Percentiles rank a stretch among this genome's conserved stretches.
These are phyloP conservation scores for Jacana jacana DNA, from an alignment of 2,113 vertebrate species.

Conservation along the genomic window DNA sequence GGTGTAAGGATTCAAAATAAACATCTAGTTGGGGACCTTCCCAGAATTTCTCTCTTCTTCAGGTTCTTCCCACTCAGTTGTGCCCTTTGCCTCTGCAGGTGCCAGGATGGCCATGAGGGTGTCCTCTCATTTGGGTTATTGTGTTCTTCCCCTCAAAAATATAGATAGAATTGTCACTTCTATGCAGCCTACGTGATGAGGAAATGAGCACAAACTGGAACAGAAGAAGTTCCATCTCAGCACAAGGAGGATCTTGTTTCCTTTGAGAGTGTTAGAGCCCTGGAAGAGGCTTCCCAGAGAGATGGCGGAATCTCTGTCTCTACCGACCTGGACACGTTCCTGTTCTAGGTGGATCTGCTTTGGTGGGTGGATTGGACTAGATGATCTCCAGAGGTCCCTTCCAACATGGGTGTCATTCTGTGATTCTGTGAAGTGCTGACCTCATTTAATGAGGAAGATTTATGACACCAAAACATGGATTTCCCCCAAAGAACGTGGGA, in stretches of 20 bases:
- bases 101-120: background rate
- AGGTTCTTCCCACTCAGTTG: background rate
- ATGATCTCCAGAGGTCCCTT: too few relatives aligned
- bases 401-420: too few relatives aligned
- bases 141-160: background rate
- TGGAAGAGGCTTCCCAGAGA: too few relatives aligned
- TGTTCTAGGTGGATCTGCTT: too few relatives aligned
- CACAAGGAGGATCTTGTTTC: too few relatives aligned
- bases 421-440: background rate
- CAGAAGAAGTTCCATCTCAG: too few relatives aligned
- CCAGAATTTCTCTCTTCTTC: background rate
- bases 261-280: too few relatives aligned
- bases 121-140: background rate
- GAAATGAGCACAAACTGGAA: too few relatives aligned
- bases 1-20: constrained; percentile 30
- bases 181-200: background rate
- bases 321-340: too few relatives aligned
- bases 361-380: too few relatives aligned
- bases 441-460: background rate
- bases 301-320: too few relatives aligned
- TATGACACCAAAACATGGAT: background rate
- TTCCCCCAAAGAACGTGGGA: background rate
- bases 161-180: background rate
- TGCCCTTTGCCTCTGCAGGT: rapidly evolving
- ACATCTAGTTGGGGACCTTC: background rate